A percentile compares a stretch with the other conserved stretches of the same genome.
Conservation (phyloP, 1,140 invertebrate genomes). For the Temnothorax longispinosus region DNA sequence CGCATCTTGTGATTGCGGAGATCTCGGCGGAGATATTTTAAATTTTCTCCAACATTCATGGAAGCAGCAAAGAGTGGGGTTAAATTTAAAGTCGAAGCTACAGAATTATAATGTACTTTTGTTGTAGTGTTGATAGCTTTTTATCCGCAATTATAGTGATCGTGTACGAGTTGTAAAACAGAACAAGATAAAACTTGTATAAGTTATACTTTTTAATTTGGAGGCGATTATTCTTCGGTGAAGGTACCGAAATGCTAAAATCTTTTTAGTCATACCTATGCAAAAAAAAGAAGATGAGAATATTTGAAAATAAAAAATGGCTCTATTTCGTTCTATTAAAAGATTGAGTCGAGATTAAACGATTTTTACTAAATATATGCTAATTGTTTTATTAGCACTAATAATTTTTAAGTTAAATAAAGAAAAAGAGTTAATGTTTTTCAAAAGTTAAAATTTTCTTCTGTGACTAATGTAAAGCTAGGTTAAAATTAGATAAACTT, state of each 20-base stretch:
- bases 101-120: neutral
- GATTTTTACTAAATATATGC: neutral
- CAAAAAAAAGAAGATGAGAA: neutral
- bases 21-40: slow-evolving; percentile 26
- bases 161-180: neutral
- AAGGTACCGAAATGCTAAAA: neutral
- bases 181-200: neutral
- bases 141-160: neutral
- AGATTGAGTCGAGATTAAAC: neutral
- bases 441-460: neutral
- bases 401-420: neutral
- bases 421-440: neutral
- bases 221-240: neutral
- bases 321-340: neutral
- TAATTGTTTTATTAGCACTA: neutral
- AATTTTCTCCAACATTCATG: neutral
- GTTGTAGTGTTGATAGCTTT: neutral
- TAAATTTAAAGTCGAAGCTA: neutral
- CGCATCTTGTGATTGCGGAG: neutral
- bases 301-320: neutral
- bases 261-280: neutral
- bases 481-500: neutral
- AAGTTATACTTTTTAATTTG: neutral
- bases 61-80: neutral
- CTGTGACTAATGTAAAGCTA: neutral